Conservation (phyloP, 2,797 vertebrate genomes). For the Brachyalestes nurse region DNA sequence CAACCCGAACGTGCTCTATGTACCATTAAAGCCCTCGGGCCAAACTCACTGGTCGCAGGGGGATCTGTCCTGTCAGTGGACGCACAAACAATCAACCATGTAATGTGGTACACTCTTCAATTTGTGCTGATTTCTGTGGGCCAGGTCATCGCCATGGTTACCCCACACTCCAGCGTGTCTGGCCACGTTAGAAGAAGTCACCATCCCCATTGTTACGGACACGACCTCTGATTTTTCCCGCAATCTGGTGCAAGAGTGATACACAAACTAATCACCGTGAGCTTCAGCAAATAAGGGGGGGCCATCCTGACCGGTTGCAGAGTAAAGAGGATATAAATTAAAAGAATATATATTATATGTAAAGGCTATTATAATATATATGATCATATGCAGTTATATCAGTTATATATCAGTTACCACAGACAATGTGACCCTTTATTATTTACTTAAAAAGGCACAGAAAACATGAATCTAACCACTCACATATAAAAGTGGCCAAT, state of each 20-base stretch:
- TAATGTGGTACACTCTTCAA: slow-evolving; percentile 53
- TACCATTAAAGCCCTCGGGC: slow-evolving; percentile 32
- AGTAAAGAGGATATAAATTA: too few species aligned
- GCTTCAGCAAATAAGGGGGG: too few species aligned
- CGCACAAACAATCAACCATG: slow-evolving; percentile 53
- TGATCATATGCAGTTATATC: too few species aligned
- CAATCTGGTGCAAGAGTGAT: slow-evolving; percentile 35
- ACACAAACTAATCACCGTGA: neutral
- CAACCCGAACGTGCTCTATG: slow-evolving; percentile 1
- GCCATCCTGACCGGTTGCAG: too few species aligned
- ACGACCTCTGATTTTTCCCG: slow-evolving; percentile 32
- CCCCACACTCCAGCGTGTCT: slow-evolving; percentile 48
- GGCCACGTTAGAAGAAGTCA: slow-evolving; percentile 43
- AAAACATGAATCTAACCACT: too few species aligned
- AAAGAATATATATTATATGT: too few species aligned
- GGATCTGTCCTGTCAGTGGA: slow-evolving; percentile 42
- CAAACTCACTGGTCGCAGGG: slow-evolving; percentile 27
- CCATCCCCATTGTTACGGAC: slow-evolving; percentile 43
- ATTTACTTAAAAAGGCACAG: neutral
- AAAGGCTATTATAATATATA: too few species aligned
- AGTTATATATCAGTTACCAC: too few species aligned
- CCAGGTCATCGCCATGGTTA: slow-evolving; percentile 64
- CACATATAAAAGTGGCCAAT: too few species aligned
- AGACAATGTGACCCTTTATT: neutral
- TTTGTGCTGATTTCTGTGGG: slow-evolving; percentile 40